Evolutionary conservation across 1,140 invertebrate species (phyloP).

Genomic region (Drosophila guanche): DNA sequence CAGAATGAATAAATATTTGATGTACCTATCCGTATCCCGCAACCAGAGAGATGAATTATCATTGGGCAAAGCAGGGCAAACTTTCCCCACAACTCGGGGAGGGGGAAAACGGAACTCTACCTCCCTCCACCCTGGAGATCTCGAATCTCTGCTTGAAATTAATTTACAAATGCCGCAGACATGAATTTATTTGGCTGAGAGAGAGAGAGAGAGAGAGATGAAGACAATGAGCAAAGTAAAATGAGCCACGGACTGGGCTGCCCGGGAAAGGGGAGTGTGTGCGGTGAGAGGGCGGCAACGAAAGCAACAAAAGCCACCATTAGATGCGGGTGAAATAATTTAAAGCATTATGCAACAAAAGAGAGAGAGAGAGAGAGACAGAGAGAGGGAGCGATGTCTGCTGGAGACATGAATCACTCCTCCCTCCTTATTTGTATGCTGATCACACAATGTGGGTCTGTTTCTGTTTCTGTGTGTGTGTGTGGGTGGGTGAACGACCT

Average conservation of each 20-base stretch:
- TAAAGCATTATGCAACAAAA: conserved; percentile 34
- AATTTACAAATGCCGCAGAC: conserved; percentile 46
- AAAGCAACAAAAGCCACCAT: background rate
- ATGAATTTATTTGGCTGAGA: conserved; percentile 22
- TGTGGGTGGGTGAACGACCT: conserved; percentile 64
- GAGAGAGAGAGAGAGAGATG: conserved; percentile 31
- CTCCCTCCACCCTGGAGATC: background rate
- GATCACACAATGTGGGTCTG: conserved; percentile 54
- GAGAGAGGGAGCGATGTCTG: conserved; percentile 13
- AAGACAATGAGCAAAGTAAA: conserved; percentile 50
- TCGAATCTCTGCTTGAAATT: conserved; percentile 36
- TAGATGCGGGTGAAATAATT: conserved; percentile 58
- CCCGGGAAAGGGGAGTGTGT: background rate
- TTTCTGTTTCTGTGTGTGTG: too few species aligned
- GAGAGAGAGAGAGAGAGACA: background rate
- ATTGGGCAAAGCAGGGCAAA: too few species aligned
- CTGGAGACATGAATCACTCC: conserved; percentile 28
- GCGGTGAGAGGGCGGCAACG: conserved; percentile 43
- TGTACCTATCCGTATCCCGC: conserved; percentile 17
- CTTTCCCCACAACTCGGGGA: background rate
- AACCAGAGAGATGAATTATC: conserved; percentile 28
- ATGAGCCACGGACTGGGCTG: conserved; percentile 27
- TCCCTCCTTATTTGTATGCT: conserved; percentile 29
- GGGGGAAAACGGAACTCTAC: conserved; percentile 27
- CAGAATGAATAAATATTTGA: conserved; percentile 50